Percentiles rank a stretch among this genome's conserved stretches.
phyloP scores from a whole-genome alignment of 2,797 vertebrate genomes.

The Diceros bicornis region DNA sequence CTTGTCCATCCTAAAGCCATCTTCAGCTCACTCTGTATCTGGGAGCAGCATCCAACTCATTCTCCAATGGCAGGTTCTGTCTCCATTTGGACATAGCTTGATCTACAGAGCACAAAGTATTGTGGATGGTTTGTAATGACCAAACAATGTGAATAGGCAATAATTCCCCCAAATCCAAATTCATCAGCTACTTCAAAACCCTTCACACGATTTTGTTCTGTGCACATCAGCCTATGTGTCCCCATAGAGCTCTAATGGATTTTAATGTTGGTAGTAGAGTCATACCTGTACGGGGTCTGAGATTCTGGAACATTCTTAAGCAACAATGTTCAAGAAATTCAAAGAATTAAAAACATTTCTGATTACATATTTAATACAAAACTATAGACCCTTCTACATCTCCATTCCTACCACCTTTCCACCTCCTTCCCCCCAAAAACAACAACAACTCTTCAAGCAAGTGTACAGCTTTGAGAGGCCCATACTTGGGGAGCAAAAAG shows the following conservation, averaged over 20 bases:
- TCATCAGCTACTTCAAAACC: neutral
- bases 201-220: neutral
- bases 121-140: neutral
- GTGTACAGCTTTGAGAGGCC: neutral
- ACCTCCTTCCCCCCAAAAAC: neutral
- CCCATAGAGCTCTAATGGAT: neutral
- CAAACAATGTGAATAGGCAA: neutral
- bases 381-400: neutral
- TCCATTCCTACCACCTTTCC: neutral
- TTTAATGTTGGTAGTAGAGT: neutral
- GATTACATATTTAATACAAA: neutral
- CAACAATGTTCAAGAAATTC: slow-evolving; percentile 10
- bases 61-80: neutral
- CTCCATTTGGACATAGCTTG: neutral
- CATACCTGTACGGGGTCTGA: neutral
- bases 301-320: slow-evolving; percentile 14
- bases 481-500: neutral
- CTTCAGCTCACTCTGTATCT: neutral
- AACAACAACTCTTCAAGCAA: neutral
- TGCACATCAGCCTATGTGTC: neutral
- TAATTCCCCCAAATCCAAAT: slow-evolving; percentile 25
- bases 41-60: neutral
- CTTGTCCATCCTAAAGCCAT: neutral
- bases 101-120: neutral
- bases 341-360: slow-evolving; percentile 24